Evolutionary conservation across 2,113 vertebrate genomes (phyloP).

Genomic region (Megaleporinus macrocephalus): DNA sequence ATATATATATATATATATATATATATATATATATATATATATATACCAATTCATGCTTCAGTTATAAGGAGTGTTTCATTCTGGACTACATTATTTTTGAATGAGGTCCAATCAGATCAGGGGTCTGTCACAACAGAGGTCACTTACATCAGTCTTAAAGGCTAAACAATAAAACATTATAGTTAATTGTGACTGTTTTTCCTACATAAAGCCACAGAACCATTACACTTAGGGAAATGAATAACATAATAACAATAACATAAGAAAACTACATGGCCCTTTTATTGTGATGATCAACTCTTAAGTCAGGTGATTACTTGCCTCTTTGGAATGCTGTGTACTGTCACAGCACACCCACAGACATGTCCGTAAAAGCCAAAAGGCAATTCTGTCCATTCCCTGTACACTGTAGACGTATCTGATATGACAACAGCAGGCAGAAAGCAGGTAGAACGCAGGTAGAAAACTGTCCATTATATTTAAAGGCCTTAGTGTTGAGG

Average conservation of each 20-base stretch:
- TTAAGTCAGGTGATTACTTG: neutral
- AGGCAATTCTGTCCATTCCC: conserved; percentile 56
- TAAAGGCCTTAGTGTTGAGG: conserved; percentile 79
- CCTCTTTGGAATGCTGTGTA: conserved; percentile 10
- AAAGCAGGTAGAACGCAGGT: no score
- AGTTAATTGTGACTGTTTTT: neutral
- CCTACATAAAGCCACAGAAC: neutral
- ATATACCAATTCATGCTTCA: no score
- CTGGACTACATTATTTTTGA: no score
- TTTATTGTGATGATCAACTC: neutral
- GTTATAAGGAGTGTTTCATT: no score
- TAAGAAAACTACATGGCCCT: neutral
- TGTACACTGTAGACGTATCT: conserved; percentile 41
- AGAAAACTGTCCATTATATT: conserved; percentile 81
- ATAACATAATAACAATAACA: no score
- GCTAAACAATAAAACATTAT: no score
- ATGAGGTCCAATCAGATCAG: no score
- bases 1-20: no score
- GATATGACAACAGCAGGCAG: conserved; percentile 47
- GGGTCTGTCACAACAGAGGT: no score
- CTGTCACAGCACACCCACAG: conserved; percentile 17
- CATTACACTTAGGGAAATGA: neutral
- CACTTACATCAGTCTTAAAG: neutral
- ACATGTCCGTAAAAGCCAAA: conserved; percentile 44
- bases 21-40: no score